A percentile compares a stretch with the other conserved stretches of the same genome.
These are phyloP conservation scores for Caretta caretta DNA, from an alignment of 2,113 vertebrate species.

Conservation along the genomic window DNA sequence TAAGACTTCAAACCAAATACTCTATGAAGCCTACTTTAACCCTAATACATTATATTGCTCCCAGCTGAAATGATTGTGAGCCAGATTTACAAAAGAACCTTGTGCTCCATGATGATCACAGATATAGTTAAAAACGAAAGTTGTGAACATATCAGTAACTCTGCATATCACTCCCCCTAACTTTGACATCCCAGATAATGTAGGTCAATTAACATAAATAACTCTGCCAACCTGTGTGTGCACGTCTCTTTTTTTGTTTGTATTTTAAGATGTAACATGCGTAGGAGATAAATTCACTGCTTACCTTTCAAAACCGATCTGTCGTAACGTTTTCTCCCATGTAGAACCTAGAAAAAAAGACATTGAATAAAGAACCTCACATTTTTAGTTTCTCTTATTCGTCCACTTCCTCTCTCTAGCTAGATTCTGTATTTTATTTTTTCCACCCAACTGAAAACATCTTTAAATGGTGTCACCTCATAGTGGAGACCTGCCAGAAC, in stretches of 20 bases:
- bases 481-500: background rate
- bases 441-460: background rate
- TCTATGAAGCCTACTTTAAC: background rate
- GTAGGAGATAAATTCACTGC: conserved; percentile 32
- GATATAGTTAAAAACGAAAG: conserved; percentile 6
- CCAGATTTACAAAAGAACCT: background rate
- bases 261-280: background rate
- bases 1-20: background rate
- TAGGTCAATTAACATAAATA: conserved; percentile 20
- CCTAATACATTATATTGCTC: background rate
- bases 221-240: background rate
- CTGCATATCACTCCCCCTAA: background rate
- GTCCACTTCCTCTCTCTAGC: background rate
- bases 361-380: conserved; percentile 11
- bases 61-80: background rate
- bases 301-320: conserved; percentile 99
- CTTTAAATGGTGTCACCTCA: background rate
- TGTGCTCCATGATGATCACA: background rate
- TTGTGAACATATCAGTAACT: background rate
- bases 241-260: background rate
- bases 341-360: conserved; percentile 85
- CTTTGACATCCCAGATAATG: background rate
- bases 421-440: background rate
- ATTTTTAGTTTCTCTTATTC: background rate
- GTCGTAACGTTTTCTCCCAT: conserved; percentile 95